phyloP scores from a whole-genome alignment of 2,113 vertebrate species.

The Syrrhaptes paradoxus region DNA sequence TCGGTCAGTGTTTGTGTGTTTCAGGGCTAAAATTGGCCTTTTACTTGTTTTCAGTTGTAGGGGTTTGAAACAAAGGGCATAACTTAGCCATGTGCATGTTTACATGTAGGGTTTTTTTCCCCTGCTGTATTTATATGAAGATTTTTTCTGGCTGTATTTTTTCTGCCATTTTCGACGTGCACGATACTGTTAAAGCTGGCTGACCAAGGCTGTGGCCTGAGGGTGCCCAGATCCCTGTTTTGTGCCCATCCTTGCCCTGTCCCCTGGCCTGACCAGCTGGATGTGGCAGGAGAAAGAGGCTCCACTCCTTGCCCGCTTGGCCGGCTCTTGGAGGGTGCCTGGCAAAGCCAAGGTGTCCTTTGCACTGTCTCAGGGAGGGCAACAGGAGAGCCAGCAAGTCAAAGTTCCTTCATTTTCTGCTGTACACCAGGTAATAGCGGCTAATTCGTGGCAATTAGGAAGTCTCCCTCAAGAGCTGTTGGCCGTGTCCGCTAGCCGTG shows the following conservation, averaged over 20 bases:
- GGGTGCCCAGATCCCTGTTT: background rate
- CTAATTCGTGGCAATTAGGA: slow-evolving; percentile 12
- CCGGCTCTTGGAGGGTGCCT: background rate
- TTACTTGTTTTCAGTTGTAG: background rate
- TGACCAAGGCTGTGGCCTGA: background rate
- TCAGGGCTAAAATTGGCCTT: background rate
- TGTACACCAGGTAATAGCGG: background rate
- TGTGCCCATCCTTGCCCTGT: background rate
- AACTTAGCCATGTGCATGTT: background rate
- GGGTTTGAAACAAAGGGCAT: background rate
- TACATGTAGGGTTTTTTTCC: background rate
- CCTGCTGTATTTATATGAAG: background rate
- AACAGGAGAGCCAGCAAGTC: background rate
- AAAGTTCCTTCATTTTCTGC: background rate
- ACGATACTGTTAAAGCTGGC: background rate
- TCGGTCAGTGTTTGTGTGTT: background rate
- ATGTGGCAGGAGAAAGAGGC: accelerated
- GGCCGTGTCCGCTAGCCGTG: background rate
- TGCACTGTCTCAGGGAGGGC: background rate
- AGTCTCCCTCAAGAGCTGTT: background rate
- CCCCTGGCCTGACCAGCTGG: background rate
- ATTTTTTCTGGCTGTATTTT: background rate
- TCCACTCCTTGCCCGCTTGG: background rate
- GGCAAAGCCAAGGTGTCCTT: background rate
- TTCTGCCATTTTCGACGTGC: background rate